Base-by-base conservation (phyloP, 2,888 invertebrate species). In the Pollenia angustigena region DNA sequence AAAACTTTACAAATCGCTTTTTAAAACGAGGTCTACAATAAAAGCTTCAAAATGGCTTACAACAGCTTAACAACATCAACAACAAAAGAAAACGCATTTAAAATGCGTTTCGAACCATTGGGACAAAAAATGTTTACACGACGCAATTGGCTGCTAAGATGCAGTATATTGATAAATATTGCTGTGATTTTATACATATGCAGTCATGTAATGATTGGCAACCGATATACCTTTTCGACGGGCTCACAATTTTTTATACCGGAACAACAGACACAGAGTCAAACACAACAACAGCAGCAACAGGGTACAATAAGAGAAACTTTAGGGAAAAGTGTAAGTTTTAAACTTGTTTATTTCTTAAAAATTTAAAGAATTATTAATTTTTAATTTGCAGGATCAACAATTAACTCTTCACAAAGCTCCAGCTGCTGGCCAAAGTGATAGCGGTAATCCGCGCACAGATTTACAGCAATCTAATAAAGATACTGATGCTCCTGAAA, bases 111-210 rank as follows among this genome's bases (percentile, higher is more conserved):
- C 62, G 92, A 92, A 89, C 92, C 92, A 56, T 88, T 92, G 83
- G 91, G 92, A 69, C 92, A 91, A 85, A 92, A 91, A 90, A 94
- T 94, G 94, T 93, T 95, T 88, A 93, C 94, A 81, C 94, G 95
- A 88, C 95, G 96, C 89, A 96, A 96, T 93, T 95, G 96, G 94
- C 94, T 96, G 93, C 95, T 96, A 92, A 95, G 96, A 90, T 95
- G 96, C 93, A 96, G 96, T 93, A 96, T 96, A 90, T 95, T 96
- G 85, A 95, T 96, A 89, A 96, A 96, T 92, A 94, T 96, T 88
- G 96, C 95, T 89, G 96, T 96, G 79, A 93, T 96, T 82, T 93
- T 96, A 87, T 96, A 96, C 93, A 95, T 96, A 88, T 96, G 96
- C 90, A 95, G 96, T 92, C 96, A 96, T 91, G 94, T 95, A 84